A percentile compares a stretch with the other conserved stretches of the same genome.
Evolutionary conservation across 2,888 invertebrate species (phyloP).

Genomic region (Drosophila hawaiiensis): DNA sequence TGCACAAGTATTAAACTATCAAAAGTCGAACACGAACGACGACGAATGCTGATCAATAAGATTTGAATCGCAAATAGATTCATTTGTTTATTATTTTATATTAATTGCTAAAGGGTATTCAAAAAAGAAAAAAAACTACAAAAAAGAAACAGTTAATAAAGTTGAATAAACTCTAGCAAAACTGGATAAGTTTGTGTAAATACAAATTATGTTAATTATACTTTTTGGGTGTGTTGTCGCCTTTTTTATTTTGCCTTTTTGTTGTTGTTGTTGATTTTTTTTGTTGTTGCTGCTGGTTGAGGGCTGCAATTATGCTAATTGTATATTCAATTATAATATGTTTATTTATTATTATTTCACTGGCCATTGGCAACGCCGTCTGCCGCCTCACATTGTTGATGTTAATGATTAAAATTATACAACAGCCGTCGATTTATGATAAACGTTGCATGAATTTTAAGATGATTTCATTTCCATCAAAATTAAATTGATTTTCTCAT

Average conservation of each 20-base stretch:
- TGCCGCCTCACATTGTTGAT: conserved; percentile 34
- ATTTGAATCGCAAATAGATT: neutral
- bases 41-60: neutral
- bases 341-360: conserved; percentile 77
- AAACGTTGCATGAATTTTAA: conserved; percentile 75
- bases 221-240: conserved; percentile 31
- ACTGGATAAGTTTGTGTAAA: conserved; percentile 73
- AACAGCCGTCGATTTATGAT: conserved; percentile 69
- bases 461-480: conserved; percentile 75
- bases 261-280: neutral
- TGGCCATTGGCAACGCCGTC: conserved; percentile 10
- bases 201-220: conserved; percentile 78
- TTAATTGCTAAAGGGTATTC: neutral
- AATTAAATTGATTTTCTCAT: conserved; percentile 71
- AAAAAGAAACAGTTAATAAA: conserved; percentile 5
- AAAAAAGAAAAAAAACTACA: conserved; percentile 1
- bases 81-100: neutral
- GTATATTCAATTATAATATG: conserved; percentile 80
- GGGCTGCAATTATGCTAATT: conserved; percentile 76
- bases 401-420: conserved; percentile 74
- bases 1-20: neutral
- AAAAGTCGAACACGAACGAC: neutral
- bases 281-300: conserved; percentile 24
- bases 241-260: neutral
- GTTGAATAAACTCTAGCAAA: conserved; percentile 32